Evolutionary conservation across 2,113 vertebrate species (phyloP).

Genomic region (Gobio gobio): DNA sequence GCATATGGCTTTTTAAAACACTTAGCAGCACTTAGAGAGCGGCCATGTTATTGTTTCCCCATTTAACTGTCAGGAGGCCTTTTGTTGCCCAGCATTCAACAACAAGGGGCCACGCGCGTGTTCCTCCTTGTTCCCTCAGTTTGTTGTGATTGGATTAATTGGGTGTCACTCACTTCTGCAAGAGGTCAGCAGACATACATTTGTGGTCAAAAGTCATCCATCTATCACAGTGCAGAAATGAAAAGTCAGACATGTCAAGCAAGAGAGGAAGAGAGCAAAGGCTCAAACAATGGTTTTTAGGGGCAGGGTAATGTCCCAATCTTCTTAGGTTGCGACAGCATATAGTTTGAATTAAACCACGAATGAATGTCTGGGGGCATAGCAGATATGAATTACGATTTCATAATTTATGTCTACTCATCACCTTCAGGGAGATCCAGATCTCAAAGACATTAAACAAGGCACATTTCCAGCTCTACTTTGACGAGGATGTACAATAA

Average conservation of each 20-base stretch:
- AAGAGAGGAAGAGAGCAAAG: conserved; percentile 73
- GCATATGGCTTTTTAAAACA: background rate
- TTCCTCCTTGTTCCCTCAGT: conserved; percentile 64
- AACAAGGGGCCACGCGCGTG: conserved; percentile 65
- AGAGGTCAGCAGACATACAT: conserved; percentile 82
- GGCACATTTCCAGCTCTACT: background rate
- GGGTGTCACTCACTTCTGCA: conserved; percentile 79
- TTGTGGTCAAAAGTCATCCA: conserved; percentile 83
- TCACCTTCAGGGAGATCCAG: conserved; percentile 35
- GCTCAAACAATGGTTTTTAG: conserved; percentile 81
- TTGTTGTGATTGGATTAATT: conserved; percentile 81
- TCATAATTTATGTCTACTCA: conserved; percentile 28
- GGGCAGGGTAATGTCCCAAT: conserved; percentile 70
- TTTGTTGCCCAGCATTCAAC: conserved; percentile 64
- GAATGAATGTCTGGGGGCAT: conserved; percentile 1
- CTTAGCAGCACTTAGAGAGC: conserved; percentile 10
- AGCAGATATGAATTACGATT: conserved; percentile 15
- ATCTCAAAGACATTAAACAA: conserved; percentile 13
- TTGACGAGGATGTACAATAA: conserved; percentile 20
- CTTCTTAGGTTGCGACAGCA: conserved; percentile 65
- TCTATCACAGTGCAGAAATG: conserved; percentile 80
- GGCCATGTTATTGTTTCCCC: conserved; percentile 50
- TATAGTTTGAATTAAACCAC: conserved; percentile 42
- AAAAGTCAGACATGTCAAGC: conserved; percentile 81
- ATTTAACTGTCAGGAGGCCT: conserved; percentile 70